These are phyloP conservation scores for Gopherus evgoodei DNA, from an alignment of 2,113 vertebrate genomes.

Conservation along the genomic window DNA sequence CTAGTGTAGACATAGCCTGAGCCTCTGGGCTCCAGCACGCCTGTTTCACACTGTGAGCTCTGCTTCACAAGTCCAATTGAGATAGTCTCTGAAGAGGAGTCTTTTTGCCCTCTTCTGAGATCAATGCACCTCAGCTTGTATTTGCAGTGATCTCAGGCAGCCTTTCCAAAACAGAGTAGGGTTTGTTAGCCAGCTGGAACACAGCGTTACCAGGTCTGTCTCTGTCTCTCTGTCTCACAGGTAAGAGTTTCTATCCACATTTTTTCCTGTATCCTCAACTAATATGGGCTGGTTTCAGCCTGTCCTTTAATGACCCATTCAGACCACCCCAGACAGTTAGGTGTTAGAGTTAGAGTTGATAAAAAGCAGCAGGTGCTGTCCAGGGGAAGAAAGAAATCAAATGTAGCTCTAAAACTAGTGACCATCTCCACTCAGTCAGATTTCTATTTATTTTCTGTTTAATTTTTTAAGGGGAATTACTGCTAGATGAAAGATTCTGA, in stretches of 20 bases:
- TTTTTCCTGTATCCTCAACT: neutral
- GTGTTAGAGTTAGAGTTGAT: fast-evolving
- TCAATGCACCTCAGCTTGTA: neutral
- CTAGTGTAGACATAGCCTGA: neutral
- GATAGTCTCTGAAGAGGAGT: neutral
- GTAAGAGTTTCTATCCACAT: neutral
- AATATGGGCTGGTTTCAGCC: neutral
- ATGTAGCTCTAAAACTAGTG: neutral
- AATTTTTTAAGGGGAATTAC: neutral
- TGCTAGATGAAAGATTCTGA: neutral
- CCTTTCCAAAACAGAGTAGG: too few relatives aligned
- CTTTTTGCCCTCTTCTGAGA: neutral
- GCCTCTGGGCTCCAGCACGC: neutral
- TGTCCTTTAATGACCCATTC: neutral
- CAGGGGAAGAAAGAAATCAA: neutral
- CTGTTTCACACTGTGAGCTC: neutral
- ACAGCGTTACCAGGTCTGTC: too few relatives aligned
- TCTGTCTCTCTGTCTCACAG: neutral
- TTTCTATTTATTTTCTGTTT: neutral
- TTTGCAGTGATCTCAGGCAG: too few relatives aligned
- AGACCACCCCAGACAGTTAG: neutral
- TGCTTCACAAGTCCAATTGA: neutral
- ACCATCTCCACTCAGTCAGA: neutral
- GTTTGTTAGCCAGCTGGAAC: too few relatives aligned
- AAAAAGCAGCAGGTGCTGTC: neutral